Evolutionary conservation across 2,113 vertebrate genomes (phyloP), one percentile per base, ranked within the genome.

Genomic region (Vanacampus margaritifer): DNA sequence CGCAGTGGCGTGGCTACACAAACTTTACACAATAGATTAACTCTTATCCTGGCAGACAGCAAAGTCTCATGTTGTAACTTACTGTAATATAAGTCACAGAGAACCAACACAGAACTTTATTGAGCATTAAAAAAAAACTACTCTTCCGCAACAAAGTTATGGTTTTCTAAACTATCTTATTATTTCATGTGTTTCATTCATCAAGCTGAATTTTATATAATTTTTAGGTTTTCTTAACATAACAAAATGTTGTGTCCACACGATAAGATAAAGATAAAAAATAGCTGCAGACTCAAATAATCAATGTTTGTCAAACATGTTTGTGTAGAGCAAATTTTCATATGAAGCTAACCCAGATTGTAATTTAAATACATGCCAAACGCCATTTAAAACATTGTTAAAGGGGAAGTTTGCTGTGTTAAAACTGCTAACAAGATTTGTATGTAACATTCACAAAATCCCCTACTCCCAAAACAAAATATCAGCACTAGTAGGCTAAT

Each of bases 21-120:
- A 78, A 85, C 73, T 79, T 75, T 74, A 78, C 68, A 76, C 56
- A 43, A 65, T 35, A 71, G 71, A 45, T 82, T 75, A 78, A 77
- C 65, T 76, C 67, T 68, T 68, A 74, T 82, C 76, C 69, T 70
- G 68, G 66, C 1, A 3, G 66, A 77, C 36, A 74, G 75, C 63
- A 57, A 65, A 35, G 58, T 64, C 65, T 61, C 75, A 54, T 69
- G 66, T 53, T 77, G 54, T 71, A 68, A 69, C 69, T 61, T 51
- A 54, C n/a, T 48, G 64, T 72, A 57, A 72, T 45, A 74, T 26
- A 60, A 80, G 65, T 46, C 61, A 53, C 36, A 65, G 61, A 73
- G 28, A 66, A 48, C 23, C 57, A 39, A 36, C 36, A 59, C 24
- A 13, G 41, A 54, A 23, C 11, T 69, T 68, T 53, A 46, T 1